Evolutionary conservation across 1,140 invertebrate species (phyloP).

Genomic region (Drosophila equinoxialis): DNA sequence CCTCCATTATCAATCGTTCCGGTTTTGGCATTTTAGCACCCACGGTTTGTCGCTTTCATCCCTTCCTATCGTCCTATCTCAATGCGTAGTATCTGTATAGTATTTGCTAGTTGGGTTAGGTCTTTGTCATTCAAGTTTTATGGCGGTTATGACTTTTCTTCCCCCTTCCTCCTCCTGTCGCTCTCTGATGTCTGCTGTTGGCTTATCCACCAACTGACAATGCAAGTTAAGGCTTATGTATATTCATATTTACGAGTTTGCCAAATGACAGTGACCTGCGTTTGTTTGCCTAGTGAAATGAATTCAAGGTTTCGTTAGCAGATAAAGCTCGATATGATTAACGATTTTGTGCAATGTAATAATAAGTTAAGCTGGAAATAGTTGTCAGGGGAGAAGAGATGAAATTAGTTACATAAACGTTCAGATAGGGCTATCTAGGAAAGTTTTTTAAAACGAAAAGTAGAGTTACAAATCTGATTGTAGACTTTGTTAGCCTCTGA

Average conservation of each 20-base stretch:
- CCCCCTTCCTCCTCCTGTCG: slow-evolving; percentile 44
- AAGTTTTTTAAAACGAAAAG: no score
- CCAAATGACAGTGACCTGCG: slow-evolving; percentile 20
- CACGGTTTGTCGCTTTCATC: slow-evolving; percentile 55
- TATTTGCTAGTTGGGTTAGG: slow-evolving; percentile 63
- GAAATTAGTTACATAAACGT: slow-evolving; percentile 30
- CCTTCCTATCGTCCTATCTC: slow-evolving; percentile 37
- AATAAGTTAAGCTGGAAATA: slow-evolving; percentile 25
- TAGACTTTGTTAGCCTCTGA: no score
- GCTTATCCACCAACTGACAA: slow-evolving; percentile 33
- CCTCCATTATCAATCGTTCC: slow-evolving; percentile 74
- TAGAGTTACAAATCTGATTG: no score
- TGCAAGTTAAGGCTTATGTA: slow-evolving; percentile 48
- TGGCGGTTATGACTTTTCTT: slow-evolving; percentile 43
- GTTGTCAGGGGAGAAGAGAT: neutral
- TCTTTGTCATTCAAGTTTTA: slow-evolving; percentile 73
- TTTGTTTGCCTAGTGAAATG: slow-evolving; percentile 41
- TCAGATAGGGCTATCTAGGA: neutral
- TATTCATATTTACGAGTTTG: slow-evolving; percentile 41
- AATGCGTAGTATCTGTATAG: neutral
- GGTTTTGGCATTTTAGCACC: slow-evolving; percentile 73
- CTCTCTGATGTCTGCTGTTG: neutral
- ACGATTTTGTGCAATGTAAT: slow-evolving; percentile 41
- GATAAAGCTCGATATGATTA: slow-evolving; percentile 46
- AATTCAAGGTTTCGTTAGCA: slow-evolving; percentile 34